phyloP scores from a whole-genome alignment of 2,113 vertebrate species.

The Illadopsis cleaveri region DNA sequence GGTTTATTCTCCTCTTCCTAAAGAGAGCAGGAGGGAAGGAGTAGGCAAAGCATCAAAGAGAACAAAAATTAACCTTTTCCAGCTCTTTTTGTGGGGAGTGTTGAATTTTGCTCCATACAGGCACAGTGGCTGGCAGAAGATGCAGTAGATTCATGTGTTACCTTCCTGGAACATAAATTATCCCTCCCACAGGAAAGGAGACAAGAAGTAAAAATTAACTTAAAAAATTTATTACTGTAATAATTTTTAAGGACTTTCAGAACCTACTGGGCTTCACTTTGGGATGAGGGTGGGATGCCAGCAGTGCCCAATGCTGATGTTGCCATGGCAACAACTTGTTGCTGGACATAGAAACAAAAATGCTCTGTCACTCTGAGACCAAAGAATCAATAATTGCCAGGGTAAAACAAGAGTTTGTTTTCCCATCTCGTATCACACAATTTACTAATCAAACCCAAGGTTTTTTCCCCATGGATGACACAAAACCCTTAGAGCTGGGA shows the following conservation, averaged over 20 bases:
- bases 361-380: slow-evolving; percentile 48
- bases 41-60: neutral
- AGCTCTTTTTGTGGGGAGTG: neutral
- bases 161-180: neutral
- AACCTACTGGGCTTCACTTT: slow-evolving; percentile 49
- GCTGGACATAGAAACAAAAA: slow-evolving; percentile 69
- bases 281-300: slow-evolving; percentile 14
- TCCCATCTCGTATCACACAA: neutral
- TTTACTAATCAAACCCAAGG: neutral
- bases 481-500: neutral
- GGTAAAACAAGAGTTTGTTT: neutral
- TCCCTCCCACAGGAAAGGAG: neutral
- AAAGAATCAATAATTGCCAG: slow-evolving; percentile 52
- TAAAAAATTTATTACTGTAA: neutral
- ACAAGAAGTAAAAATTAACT: slow-evolving; percentile 10
- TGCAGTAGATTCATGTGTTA: neutral
- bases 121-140: neutral
- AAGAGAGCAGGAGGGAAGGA: neutral
- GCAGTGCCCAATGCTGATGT: slow-evolving; percentile 32
- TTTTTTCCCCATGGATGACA: rapidly evolving
- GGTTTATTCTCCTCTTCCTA: rapidly evolving
- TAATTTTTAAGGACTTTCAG: neutral
- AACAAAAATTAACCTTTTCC: neutral
- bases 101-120: neutral
- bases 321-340: slow-evolving; percentile 66